A percentile compares a stretch with the other conserved stretches of the same genome.
Evolutionary conservation across 1,140 invertebrate genomes (phyloP).

Genomic region (Acromyrmex echinatior): DNA sequence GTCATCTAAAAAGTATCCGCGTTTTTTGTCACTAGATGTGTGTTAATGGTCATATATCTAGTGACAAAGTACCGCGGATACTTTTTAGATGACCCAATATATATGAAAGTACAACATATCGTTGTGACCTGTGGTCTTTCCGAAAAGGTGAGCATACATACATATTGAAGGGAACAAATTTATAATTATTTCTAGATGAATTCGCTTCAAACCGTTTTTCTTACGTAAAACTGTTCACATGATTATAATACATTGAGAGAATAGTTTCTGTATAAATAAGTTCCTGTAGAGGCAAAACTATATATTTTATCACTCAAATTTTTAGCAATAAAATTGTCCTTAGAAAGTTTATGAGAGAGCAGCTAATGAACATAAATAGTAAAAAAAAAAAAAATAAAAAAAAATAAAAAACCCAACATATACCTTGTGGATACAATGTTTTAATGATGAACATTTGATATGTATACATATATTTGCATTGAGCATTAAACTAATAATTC

Average conservation of each 20-base stretch:
- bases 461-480: background rate
- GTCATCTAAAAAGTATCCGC: no score
- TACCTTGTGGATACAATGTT: background rate
- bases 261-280: background rate
- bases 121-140: background rate
- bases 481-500: conserved; percentile 55
- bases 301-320: background rate
- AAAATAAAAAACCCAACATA: background rate
- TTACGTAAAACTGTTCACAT: background rate
- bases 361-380: background rate
- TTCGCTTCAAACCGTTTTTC: background rate
- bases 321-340: background rate
- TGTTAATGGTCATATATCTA: no score
- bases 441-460: background rate
- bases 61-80: no score
- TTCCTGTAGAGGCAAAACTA: background rate
- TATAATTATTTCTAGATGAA: background rate
- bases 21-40: no score
- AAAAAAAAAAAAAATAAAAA: background rate
- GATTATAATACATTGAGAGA: background rate
- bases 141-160: background rate
- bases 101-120: background rate
- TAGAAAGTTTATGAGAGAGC: background rate
- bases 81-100: no score
- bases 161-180: background rate